These are phyloP conservation scores for Ciconia maguari DNA, from an alignment of 2,113 vertebrate genomes.

Conservation along the genomic window DNA sequence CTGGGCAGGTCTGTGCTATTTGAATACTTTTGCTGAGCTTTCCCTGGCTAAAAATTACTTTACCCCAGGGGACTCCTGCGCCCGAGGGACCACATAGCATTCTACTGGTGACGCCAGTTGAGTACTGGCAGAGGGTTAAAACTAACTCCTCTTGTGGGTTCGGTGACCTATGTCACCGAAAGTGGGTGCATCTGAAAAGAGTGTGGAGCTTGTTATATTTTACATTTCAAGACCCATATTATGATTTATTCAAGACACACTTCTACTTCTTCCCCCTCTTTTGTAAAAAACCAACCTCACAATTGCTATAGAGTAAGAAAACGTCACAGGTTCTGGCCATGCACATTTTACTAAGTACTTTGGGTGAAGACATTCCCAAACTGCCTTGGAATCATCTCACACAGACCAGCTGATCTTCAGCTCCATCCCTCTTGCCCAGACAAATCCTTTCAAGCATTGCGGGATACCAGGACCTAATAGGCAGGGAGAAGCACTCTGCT, in stretches of 20 bases:
- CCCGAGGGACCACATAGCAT: neutral
- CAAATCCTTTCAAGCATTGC: neutral
- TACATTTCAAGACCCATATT: neutral
- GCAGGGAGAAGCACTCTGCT: neutral
- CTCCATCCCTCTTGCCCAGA: neutral
- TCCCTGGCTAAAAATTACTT: conserved; percentile 28
- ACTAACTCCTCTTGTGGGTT: neutral
- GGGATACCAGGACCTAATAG: neutral
- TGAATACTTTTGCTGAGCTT: conserved; percentile 28
- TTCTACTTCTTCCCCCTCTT: neutral
- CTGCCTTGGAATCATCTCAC: neutral
- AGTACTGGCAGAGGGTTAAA: neutral
- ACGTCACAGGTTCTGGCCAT: neutral
- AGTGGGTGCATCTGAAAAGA: neutral
- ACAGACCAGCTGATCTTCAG: neutral
- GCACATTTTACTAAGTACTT: neutral
- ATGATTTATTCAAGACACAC: neutral
- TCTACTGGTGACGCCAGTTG: neutral
- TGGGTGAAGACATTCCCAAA: neutral
- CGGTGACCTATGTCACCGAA: neutral
- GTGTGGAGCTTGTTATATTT: neutral
- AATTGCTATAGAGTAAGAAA: neutral
- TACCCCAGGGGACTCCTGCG: neutral
- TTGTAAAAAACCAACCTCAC: neutral
- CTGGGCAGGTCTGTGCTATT: conserved; percentile 6